Evolutionary conservation across 2,113 vertebrate species (phyloP).

Genomic region (Callorhinus ursinus): DNA sequence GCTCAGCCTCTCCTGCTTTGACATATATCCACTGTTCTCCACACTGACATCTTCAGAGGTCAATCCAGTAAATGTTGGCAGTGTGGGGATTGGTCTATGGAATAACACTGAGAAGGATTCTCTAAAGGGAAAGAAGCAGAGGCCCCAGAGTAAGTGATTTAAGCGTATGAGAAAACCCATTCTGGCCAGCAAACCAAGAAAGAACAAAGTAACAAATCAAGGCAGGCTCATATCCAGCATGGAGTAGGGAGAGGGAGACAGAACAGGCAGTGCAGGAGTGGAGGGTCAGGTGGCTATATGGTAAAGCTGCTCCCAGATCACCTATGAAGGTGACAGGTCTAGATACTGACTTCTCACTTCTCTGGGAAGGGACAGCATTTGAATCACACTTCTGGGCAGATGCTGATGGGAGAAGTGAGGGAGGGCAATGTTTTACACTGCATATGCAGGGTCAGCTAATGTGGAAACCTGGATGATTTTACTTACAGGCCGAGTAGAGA

Average conservation of each 20-base stretch:
- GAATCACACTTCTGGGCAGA: not conserved
- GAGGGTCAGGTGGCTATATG: not conserved
- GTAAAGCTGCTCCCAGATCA: not conserved
- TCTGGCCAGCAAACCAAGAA: not conserved
- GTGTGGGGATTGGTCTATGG: not conserved
- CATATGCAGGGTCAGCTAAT: not conserved
- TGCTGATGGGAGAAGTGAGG: not conserved
- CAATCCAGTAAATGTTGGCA: not conserved
- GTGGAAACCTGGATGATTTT: conserved; percentile 48
- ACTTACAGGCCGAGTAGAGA: conserved; percentile 97
- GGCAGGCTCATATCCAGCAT: not conserved
- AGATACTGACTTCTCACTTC: not conserved
- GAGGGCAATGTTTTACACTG: not conserved
- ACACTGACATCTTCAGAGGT: not conserved
- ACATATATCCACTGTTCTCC: not conserved
- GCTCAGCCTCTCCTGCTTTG: not conserved
- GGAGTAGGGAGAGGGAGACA: not conserved
- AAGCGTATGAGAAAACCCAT: not conserved
- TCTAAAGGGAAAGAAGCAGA: conserved; percentile 21
- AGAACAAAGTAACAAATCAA: conserved; percentile 25
- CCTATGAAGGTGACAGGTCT: not conserved
- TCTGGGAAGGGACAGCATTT: not conserved
- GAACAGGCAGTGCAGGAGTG: not conserved
- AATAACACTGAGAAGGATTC: not conserved
- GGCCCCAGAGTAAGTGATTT: not conserved